Conservation (phyloP, 2,797 vertebrate species). For the Cyprinodon diabolis region DNA sequence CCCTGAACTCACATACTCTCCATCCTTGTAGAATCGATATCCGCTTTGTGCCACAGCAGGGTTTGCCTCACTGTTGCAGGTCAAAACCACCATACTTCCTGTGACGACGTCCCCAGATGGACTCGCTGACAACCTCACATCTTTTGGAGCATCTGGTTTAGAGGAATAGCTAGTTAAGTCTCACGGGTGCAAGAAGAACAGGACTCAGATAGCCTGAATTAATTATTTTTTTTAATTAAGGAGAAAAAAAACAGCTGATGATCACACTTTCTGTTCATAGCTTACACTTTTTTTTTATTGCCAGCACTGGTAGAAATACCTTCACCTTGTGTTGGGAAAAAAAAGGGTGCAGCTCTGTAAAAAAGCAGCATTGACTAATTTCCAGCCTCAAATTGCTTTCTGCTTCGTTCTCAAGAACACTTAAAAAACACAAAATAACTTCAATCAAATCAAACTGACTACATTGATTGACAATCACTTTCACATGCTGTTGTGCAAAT, state of each 20-base stretch:
- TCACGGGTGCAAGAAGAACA: background rate
- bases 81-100: constrained; percentile 42
- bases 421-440: too few species aligned
- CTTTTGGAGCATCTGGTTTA: constrained; percentile 52
- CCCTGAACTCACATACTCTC: constrained; percentile 33
- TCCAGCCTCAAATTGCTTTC: background rate
- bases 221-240: background rate
- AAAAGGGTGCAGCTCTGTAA: too few species aligned
- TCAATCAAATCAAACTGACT: too few species aligned
- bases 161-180: background rate
- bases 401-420: background rate
- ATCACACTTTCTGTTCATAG: background rate
- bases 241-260: background rate
- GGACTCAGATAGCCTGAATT: background rate
- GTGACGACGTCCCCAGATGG: constrained; percentile 17
- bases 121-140: constrained; percentile 47
- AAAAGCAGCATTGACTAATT: background rate
- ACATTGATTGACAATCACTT: too few species aligned
- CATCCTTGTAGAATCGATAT: constrained; percentile 54
- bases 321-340: too few species aligned
- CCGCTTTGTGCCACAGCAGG: constrained; percentile 41
- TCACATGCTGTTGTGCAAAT: too few species aligned
- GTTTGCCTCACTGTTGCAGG: constrained; percentile 63
- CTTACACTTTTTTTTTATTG: background rate
- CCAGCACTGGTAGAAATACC: background rate